A percentile compares a stretch with the other conserved stretches of the same genome.
Conservation (phyloP, 2,113 vertebrate genomes). For the Chroicocephalus ridibundus region DNA sequence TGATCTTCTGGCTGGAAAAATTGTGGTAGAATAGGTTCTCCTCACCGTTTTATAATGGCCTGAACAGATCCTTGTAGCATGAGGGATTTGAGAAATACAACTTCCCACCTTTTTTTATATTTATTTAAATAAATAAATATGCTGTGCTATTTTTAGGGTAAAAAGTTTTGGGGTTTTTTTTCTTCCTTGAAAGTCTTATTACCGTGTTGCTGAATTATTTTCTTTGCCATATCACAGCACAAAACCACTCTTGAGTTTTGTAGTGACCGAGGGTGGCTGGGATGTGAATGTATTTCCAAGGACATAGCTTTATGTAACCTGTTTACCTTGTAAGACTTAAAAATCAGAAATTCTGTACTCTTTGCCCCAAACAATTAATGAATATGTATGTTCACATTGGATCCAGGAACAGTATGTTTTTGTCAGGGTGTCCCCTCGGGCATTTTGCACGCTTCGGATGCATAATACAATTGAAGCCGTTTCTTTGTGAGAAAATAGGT, state of each 20-base stretch:
- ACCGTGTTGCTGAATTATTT: background rate
- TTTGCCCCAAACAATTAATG: slow-evolving; percentile 54
- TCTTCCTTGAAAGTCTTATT: background rate
- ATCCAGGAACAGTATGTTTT: slow-evolving; percentile 60
- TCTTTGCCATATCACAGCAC: background rate
- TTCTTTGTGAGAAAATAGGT: slow-evolving; percentile 67
- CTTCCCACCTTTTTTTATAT: background rate
- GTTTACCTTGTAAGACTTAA: slow-evolving; percentile 39
- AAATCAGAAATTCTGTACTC: slow-evolving; percentile 42
- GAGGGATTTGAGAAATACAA: background rate
- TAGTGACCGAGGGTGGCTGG: accelerated
- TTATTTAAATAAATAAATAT: background rate
- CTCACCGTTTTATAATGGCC: background rate
- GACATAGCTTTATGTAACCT: slow-evolving; percentile 25
- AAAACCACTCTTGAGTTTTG: background rate
- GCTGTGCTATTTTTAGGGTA: background rate
- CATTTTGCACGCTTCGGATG: slow-evolving; percentile 47
- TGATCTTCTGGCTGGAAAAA: background rate
- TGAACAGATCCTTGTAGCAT: background rate
- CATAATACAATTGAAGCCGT: slow-evolving; percentile 52
- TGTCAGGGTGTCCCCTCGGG: slow-evolving; percentile 44
- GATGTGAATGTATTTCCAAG: background rate
- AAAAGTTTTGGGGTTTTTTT: background rate
- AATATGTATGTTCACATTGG: slow-evolving; percentile 28
- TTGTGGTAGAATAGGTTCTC: background rate